These are phyloP conservation scores for Dichetophora obliterata DNA, from an alignment of 2,888 invertebrate genomes.

Conservation along the genomic window DNA sequence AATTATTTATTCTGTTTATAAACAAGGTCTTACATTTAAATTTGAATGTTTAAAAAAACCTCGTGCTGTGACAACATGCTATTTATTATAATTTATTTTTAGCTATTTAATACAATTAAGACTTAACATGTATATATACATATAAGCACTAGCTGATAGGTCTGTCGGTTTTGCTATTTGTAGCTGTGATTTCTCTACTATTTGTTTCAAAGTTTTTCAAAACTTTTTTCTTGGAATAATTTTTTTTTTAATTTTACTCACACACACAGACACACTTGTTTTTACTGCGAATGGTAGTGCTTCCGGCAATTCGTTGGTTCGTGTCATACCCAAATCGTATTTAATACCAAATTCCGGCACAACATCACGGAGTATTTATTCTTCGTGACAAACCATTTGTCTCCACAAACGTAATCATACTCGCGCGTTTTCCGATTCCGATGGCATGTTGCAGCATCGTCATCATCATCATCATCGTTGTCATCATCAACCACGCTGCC, in stretches of 20 bases:
- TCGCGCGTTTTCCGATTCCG: conserved; percentile 39
- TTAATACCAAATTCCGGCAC: conserved; percentile 69
- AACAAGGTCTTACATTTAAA: no score
- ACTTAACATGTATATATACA: no score
- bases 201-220: not conserved
- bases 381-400: conserved; percentile 71
- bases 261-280: not conserved
- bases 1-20: no score
- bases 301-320: not conserved
- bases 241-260: not conserved
- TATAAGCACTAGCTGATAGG: no score
- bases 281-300: not conserved
- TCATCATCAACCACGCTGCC: no score
- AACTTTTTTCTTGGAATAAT: not conserved
- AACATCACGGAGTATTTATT: conserved; percentile 71
- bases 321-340: conserved; percentile 62
- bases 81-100: no score
- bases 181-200: not conserved
- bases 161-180: no score
- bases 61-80: no score
- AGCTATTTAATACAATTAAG: no score
- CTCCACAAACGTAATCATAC: conserved; percentile 55
- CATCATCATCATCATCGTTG: no score
- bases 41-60: no score
- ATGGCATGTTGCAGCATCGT: conserved; percentile 14